Base-by-base conservation (phyloP, 1,140 invertebrate genomes). In the Dreissena rostriformis region DNA sequence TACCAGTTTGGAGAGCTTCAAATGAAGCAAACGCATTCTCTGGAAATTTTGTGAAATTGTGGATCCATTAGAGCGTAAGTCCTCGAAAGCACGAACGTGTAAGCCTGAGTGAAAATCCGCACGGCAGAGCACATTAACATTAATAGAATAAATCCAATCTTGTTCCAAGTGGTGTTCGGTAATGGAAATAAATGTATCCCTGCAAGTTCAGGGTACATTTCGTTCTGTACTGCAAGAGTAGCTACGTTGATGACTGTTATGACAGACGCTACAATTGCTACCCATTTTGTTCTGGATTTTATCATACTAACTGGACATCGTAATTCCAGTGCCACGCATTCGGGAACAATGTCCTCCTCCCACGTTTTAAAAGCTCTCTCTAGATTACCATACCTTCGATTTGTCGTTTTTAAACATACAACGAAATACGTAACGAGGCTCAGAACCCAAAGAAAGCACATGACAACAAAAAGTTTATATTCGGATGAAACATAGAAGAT, bases 21-120 rank as follows among this genome's bases (percentile, higher is more conserved):
- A 7, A 66, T 77, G 74, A 61, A 77, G 74, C 74, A 77, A 63
- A 63, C 74, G 74, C 17, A 77, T 1, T 61, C 51, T 65, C 66
- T 77, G 74, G n/a, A 77, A 65, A 66, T 65, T 51, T 12, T 1
- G 15, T 14, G 74, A 1, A 49, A 77, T 39, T 65, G 49, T 65
- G 61, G 29, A 77, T 10, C 26, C 53, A 22, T 57, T 5, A 26
- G 39, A 39, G 39, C 39, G 8, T 2, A 39, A 39, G 39, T 39
- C 8, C 39, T 39, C 39, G 39, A 39, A 39, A 39, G 39, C 2
- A 39, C 39, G 39, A 39, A 2, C 39, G 39, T 39, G 39, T 39
- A 39, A 39, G 39, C 39, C 39, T 39, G 39, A 39, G 39, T 39
- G 39, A 39, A 2, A 39, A 39, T 39, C 2, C 2, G 8, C 39